A percentile compares a stretch with the other conserved stretches of the same genome.
Evolutionary conservation across 2,888 invertebrate species (phyloP).

Genomic region (Scaptomyza tumidula): DNA sequence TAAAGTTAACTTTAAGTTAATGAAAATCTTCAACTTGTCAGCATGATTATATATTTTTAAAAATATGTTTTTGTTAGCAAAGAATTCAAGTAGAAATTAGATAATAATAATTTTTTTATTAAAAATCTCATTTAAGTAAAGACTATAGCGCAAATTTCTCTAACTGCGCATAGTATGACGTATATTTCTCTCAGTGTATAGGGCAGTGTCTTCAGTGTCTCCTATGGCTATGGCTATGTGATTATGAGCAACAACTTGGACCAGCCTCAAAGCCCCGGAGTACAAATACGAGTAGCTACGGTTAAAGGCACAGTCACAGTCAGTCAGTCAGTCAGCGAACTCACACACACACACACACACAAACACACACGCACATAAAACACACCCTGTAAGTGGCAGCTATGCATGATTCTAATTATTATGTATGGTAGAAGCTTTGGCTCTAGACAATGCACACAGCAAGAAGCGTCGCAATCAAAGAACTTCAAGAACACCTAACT

Average conservation of each 20-base stretch:
- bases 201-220: conserved; percentile 6
- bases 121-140: no score
- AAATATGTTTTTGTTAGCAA: no score
- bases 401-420: conserved; percentile 76
- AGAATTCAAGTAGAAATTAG: no score
- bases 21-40: no score
- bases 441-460: conserved; percentile 64
- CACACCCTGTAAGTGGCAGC: conserved; percentile 32
- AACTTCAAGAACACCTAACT: conserved; percentile 6
- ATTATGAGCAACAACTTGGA: no score
- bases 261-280: background rate
- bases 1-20: no score
- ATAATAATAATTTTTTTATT: no score
- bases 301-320: conserved; percentile 50
- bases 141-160: no score
- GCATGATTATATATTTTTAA: no score
- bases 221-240: no score
- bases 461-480: conserved; percentile 36
- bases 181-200: background rate
- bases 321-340: conserved; percentile 73
- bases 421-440: conserved; percentile 62
- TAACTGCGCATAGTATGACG: no score
- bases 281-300: conserved; percentile 37
- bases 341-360: conserved; percentile 36
- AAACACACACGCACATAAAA: conserved; percentile 4